Base-by-base conservation (phyloP, 2,888 invertebrate genomes). In the Griposia aprilina region DNA sequence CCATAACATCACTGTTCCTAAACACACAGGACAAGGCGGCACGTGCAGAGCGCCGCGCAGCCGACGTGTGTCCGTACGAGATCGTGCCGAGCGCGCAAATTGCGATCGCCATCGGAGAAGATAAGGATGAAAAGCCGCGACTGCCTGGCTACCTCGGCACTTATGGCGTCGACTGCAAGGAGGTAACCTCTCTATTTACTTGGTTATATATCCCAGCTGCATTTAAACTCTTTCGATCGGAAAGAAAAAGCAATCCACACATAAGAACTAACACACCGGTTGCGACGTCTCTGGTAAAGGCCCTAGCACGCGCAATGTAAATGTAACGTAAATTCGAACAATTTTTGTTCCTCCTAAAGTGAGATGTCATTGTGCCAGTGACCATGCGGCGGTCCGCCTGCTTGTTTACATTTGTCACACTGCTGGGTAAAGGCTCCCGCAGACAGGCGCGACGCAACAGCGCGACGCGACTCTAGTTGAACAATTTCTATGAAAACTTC, bases 111-210 rank as follows among this genome's bases (percentile, higher is more conserved):
- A 76, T 87, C 1, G 91, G 88, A 13, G 94, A 93, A 0, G 93
- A 93, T 0, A 91, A 90, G 2, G 84, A 74, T 0, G 93, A 91
- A 0, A 93, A 93, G 55, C 75, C 88, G 0, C 87, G 82, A 45
- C 85, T 93, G 59, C 93, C 95, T 0, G 96, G 96, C 7, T 95
- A 95, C 90, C 94, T 96, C 66, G 96, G 96, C 73, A 92, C 93
- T 13, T 94, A 93, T 76, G 93, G 92, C 57, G 93, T 96, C 4
- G 95, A 96, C 85, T 96, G 96, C 89, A 95, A 95, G 80, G 91
- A 95, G 92, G 96, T 96, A 89, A 70, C 2, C 3, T 63, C 11
- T 57, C 30, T 52, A 10, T 57, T 75, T 23, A n/a, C 5, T 17
- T 59, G 45, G 30, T 20, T 59, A 17, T 3, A n/a, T 30, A 11